Evolutionary conservation across 2,888 invertebrate species (phyloP), one percentile per base, ranked within the genome.

Genomic region (Apotomis capreana): DNA sequence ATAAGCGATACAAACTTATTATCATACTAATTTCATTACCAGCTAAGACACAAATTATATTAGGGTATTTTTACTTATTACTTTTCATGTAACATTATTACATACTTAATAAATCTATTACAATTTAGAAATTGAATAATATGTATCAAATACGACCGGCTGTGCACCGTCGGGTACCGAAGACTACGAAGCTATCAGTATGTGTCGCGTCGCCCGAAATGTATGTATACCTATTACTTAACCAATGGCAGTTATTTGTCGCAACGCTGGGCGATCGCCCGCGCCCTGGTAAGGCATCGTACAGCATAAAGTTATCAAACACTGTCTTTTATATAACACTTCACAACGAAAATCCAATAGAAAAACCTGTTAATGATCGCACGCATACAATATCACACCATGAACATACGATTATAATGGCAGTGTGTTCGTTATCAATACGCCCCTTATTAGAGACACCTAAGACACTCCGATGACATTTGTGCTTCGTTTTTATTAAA

Each of bases 1-100:
- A 82, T 83, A 84, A 89, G 90, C 90, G 90, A 90, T 85, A 90
- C 89, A 89, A 91, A 91, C 91, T 89, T 90, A 91, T 90, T 82
- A 87, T 87, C 89, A 86, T 87, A 88, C 88, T 91, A 87, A 88
- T 89, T 89, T 83, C 86, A 88, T 90, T 92, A 92, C 87, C 87
- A 90, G 87, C 93, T 93, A 93, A 90, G 89, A 92, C 93, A 92
- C 92, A 92, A 92, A 93, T 92, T 92, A 92, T 92, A 89, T 91
- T 91, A 91, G 79, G 85, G 89, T 91, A 89, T 85, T 83, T 86
- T 90, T 91, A 90, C 78, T 89, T 88, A 90, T 89, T 90, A 90
- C 79, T 86, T 85, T 89, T 91, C 91, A 75, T 87, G 83, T 86
- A 91, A 92, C 91, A 92, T 89, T 91, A 91, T 89, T 89, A 89